These are phyloP conservation scores for Raja brachyura DNA, from an alignment of 2,113 vertebrate species.

Conservation along the genomic window DNA sequence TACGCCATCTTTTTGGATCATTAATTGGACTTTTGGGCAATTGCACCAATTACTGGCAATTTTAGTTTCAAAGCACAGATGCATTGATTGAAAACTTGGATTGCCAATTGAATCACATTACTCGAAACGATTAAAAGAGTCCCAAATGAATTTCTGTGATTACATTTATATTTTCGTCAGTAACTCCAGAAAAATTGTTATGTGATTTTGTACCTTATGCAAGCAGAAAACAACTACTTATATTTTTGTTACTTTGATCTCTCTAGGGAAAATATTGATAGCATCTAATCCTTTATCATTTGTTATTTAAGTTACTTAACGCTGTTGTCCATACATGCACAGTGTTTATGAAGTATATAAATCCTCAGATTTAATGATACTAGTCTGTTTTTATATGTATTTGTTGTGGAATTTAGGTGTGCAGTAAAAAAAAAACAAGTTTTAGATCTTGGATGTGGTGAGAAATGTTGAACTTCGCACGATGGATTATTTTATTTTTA, in stretches of 20 bases:
- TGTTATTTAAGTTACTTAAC: not conserved
- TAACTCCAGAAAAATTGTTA: not conserved
- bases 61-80: not conserved
- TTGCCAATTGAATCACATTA: not conserved
- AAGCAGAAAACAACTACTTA: not conserved
- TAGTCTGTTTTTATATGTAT: not conserved
- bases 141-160: not conserved
- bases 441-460: not conserved
- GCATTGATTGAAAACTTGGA: not conserved
- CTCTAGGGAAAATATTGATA: not conserved
- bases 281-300: not conserved
- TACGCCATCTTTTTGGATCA: not conserved
- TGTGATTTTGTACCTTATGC: not conserved
- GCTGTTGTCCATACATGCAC: not conserved
- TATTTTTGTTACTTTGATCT: not conserved
- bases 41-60: not conserved
- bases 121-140: not conserved
- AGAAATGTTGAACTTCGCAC: not conserved
- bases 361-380: not conserved
- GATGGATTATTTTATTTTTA: not conserved
- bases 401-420: not conserved
- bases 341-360: not conserved
- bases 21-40: not conserved
- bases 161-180: not conserved
- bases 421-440: not conserved